phyloP scores from a whole-genome alignment of 1,140 invertebrate species.

The Berghia stephanieae region DNA sequence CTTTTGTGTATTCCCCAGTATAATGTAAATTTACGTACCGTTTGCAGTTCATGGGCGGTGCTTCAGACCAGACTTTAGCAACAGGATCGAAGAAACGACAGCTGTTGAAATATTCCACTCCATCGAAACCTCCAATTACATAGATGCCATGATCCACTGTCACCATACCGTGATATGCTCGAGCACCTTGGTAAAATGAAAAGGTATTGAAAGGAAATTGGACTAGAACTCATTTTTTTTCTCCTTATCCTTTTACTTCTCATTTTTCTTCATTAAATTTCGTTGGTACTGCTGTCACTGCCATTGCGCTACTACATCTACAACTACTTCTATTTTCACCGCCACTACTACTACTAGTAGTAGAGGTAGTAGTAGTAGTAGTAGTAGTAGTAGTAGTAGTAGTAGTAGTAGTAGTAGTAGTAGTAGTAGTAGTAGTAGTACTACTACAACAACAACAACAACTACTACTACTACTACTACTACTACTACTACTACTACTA shows the following conservation, averaged over 20 bases:
- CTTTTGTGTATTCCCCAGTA: too few species aligned
- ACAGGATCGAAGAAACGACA: slow-evolving; percentile 48
- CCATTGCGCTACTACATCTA: background rate
- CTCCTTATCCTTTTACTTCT: too few species aligned
- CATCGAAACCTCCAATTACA: slow-evolving; percentile 74
- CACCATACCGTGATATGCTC: slow-evolving; percentile 78
- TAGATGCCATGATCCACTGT: slow-evolving; percentile 75
- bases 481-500: too few species aligned
- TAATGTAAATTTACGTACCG: too few species aligned
- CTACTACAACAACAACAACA: too few species aligned
- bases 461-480: too few species aligned
- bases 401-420: slow-evolving; percentile 7
- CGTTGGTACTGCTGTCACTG: too few species aligned
- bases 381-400: slow-evolving; percentile 7
- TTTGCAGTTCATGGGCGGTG: slow-evolving; percentile 52
- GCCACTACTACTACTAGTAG: too few species aligned
- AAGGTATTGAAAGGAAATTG: background rate
- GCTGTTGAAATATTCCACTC: slow-evolving; percentile 51
- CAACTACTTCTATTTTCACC: too few species aligned
- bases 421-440: slow-evolving; percentile 8
- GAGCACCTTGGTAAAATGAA: slow-evolving; percentile 53
- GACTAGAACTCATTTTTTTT: too few species aligned
- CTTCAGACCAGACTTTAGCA: slow-evolving; percentile 44
- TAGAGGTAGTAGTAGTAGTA: background rate
- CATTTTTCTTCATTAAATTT: too few species aligned